phyloP scores from a whole-genome alignment of 2,113 vertebrate genomes.

The Mesoclemmys tuberculata region DNA sequence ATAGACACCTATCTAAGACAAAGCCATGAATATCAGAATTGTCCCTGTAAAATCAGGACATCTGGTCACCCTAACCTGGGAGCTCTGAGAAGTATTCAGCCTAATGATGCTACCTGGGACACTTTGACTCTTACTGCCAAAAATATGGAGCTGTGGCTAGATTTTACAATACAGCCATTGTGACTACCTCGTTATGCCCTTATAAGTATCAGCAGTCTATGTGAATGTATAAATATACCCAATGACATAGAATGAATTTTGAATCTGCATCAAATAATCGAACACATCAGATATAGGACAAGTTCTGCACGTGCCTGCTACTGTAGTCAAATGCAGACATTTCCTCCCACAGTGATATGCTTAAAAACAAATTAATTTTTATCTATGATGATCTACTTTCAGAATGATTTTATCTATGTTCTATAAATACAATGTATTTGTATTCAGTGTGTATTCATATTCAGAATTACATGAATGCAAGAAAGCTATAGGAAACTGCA shows the following conservation, averaged over 20 bases:
- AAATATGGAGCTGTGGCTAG: background rate
- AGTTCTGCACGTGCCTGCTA: too few species aligned
- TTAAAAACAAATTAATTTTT: fast-evolving
- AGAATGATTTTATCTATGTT: background rate
- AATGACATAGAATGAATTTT: background rate
- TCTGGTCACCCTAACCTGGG: background rate
- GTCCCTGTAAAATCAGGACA: background rate
- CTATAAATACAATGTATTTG: background rate
- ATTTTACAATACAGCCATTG: background rate
- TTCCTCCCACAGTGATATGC: fast-evolving
- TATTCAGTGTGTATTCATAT: background rate
- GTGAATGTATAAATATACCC: background rate
- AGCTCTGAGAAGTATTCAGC: background rate
- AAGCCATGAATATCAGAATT: background rate
- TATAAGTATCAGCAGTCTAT: background rate
- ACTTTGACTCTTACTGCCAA: background rate
- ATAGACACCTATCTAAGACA: background rate
- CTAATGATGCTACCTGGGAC: background rate
- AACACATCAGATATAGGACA: background rate
- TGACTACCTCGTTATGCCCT: background rate
- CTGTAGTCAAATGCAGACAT: background rate
- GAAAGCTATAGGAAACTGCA: background rate
- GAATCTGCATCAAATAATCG: background rate
- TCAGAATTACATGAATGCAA: background rate
- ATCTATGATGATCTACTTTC: background rate